Base-by-base conservation (phyloP, 2,113 vertebrate species). In the Tamias sibiricus region DNA sequence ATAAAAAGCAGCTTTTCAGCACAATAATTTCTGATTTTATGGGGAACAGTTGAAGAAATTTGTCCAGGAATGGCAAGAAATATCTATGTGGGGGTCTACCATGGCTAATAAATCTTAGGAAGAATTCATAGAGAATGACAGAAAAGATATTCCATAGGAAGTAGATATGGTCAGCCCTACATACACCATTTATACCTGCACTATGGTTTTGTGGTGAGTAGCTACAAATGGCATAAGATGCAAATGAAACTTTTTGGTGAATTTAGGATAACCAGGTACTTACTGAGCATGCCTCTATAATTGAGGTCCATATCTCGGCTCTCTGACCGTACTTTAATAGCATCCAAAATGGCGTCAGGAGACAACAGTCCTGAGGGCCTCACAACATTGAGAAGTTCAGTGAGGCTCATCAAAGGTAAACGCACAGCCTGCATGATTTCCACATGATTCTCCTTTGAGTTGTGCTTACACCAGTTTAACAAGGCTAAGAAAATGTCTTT, bases 251-350 rank as follows among this genome's bases (percentile, higher is more conserved):
- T 42, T 62, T 40, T 14, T 4, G 47, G 68, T 9, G 90, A 89
- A 47, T 4, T 0, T 75, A 68, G 32, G 42, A 85, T 49, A 84
- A 16, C 52, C 0, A 86, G 84, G 87, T 81, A 98, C 99, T 99
- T 94, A 99, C 99, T 99, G 92, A 99, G 99, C 99, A 99, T 99
- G 97, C 99, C 99, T 64, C 99, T 99, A 91, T 99, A 99, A 99
- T 99, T 99, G 26, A 99, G 99, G 97, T 99, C 99, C 99, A 99
- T 99, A 98, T 99, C 99, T 32, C 99, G 99, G 98, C 99, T 99
- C 98, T 99, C 99, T 0, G 99, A 99, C 83, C 99, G 99, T 44
- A 99, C 99, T 99, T 99, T 99, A 97, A 99, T 99, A 97, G 99
- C 99, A 96, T 99, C 99, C 92, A 99, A 98, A 98, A 99, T 99